Evolutionary conservation across 2,888 invertebrate genomes (phyloP).

Genomic region (Thysanoteuthis rhombus): DNA sequence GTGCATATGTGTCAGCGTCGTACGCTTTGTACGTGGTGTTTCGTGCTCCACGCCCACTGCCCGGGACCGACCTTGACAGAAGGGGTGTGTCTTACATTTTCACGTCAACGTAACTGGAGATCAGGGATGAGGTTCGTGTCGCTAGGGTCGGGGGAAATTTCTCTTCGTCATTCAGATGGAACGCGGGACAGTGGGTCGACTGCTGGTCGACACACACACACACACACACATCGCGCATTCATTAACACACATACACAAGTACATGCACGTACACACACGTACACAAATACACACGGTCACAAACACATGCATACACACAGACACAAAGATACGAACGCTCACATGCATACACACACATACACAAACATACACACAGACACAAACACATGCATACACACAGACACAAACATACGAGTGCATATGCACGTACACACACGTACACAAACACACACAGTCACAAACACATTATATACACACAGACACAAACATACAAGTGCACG

Average conservation of each 20-base stretch:
- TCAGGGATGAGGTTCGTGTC: neutral
- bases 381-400: too few relatives aligned
- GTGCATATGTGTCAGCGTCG: neutral
- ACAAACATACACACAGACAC: neutral
- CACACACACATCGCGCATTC: neutral
- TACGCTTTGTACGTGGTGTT: too few relatives aligned
- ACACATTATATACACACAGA: too few relatives aligned
- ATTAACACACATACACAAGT: neutral
- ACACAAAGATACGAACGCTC: neutral
- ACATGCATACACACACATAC: neutral
- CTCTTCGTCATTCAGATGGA: neutral
- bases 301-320: neutral
- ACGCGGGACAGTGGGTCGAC: neutral
- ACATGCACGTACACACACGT: neutral
- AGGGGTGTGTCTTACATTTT: neutral
- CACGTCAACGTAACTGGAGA: neutral
- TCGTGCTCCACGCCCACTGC: neutral
- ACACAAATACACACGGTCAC: too few relatives aligned
- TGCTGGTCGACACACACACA: neutral
- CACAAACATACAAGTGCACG: too few relatives aligned
- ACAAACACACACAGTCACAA: neutral
- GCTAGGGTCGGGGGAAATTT: neutral
- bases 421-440: too few relatives aligned
- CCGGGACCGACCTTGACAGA: neutral
- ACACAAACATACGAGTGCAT: too few relatives aligned